Conservation (phyloP, 2,113 vertebrate species). For the Poecilia latipinna region DNA sequence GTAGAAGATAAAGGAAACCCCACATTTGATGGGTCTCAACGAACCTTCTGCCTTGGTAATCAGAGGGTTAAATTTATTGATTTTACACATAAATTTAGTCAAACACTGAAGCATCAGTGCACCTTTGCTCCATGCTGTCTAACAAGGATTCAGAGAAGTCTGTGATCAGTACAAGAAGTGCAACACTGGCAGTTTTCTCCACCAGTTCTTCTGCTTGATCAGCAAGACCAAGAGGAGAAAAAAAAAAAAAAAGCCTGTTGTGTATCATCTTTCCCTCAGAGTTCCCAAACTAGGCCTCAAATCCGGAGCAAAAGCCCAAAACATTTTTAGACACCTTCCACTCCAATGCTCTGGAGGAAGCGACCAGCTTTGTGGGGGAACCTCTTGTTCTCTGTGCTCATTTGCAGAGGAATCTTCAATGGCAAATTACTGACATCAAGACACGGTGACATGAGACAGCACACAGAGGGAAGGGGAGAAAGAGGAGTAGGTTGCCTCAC, state of each 20-base stretch:
- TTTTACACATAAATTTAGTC: constrained; percentile 34
- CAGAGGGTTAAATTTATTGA: background rate
- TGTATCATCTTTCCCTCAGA: constrained; percentile 59
- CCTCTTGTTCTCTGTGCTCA: constrained; percentile 49
- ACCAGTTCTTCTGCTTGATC: constrained; percentile 55
- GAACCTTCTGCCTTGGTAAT: background rate
- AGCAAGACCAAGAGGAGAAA: constrained; percentile 52
- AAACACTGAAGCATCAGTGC: constrained; percentile 56
- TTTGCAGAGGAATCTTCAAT: constrained; percentile 58
- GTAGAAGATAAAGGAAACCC: background rate
- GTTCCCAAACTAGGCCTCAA: constrained; percentile 52
- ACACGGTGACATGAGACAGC: constrained; percentile 43
- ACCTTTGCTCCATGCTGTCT: constrained; percentile 2
- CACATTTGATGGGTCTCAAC: background rate
- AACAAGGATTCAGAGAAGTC: constrained; percentile 51
- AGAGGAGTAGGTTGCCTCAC: constrained; percentile 50
- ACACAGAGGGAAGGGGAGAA: constrained; percentile 43
- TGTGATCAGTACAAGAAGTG: constrained; percentile 61
- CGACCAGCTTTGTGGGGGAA: constrained; percentile 52
- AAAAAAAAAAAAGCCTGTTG: constrained; percentile 34
- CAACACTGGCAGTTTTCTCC: constrained; percentile 55
- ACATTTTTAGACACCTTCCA: constrained; percentile 45
- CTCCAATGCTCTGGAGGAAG: constrained; percentile 25
- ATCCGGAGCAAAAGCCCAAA: constrained; percentile 35
- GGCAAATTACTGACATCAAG: constrained; percentile 70